Evolutionary conservation across 2,888 invertebrate genomes (phyloP), one percentile per base, ranked within the genome.

Genomic region (Dascillus cervinus): DNA sequence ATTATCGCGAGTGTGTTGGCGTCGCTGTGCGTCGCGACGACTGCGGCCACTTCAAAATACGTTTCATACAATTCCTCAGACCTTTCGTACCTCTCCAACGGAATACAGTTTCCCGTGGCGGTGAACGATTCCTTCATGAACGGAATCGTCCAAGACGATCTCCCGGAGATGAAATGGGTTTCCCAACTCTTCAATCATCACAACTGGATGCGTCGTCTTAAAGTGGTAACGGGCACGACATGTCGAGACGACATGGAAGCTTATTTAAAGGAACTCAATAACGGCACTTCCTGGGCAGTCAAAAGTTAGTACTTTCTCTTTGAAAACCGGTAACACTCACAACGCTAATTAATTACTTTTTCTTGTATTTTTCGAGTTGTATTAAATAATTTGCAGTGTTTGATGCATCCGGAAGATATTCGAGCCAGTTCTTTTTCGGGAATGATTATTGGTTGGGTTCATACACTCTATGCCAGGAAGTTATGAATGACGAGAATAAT

Each of bases 361-460:
- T n/a, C 4, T 30, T 5, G 22, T 13, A 13, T 5, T 11, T 36
- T 17, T 11, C 3, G 4, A 3, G 15, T 26, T 15, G 9, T 22
- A n/a, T 11, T 9, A 12, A 25, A 34, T 9, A 13, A 20, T 8
- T 24, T 11, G 12, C 69, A 87, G 86, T 84, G 62, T 80, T 74
- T 52, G 87, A 87, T 57, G 79, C 86, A 1, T 85, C 86, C 4
- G 86, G 86, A 22, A 79, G 80, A 44, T 87, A 87, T 66, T 76
- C 77, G 8, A 75, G 82, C 5, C 82, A 82, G 56, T 73, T 82
- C 48, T 70, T 85, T 49, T 86, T 82, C 52, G 86, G 85, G 10
- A 85, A 82, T 59, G 82, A 84, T 59, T 84, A 79, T 64, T 87
- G 86, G 86, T 63, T 85, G 51, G 87, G 87, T 3, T 83, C 85